phyloP scores from a whole-genome alignment of 2,888 invertebrate species.

The Mallateleia sp. region DNA sequence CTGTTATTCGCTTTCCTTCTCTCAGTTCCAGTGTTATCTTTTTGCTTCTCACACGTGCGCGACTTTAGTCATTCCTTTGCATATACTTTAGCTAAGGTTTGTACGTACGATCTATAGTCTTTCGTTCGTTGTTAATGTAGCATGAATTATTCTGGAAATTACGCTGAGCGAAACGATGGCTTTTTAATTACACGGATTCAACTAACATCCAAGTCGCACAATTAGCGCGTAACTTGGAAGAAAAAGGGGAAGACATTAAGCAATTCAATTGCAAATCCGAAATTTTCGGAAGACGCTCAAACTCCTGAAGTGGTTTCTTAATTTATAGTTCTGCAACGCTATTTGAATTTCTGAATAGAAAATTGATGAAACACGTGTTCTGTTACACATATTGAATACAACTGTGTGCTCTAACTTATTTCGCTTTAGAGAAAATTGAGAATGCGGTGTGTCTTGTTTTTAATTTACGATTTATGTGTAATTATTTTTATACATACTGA shows the following conservation, averaged over 20 bases:
- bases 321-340: slow-evolving; percentile 37
- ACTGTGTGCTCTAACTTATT: slow-evolving; percentile 8
- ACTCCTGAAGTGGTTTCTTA: slow-evolving; percentile 45
- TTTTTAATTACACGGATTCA: slow-evolving; percentile 67
- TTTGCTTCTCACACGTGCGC: slow-evolving; percentile 53
- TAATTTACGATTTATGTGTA: too few species aligned
- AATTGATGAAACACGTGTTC: slow-evolving; percentile 31
- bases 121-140: slow-evolving; percentile 66
- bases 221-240: slow-evolving; percentile 54
- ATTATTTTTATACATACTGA: too few species aligned
- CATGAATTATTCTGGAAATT: slow-evolving; percentile 67
- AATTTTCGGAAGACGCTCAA: slow-evolving; percentile 29
- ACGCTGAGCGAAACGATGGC: slow-evolving; percentile 36
- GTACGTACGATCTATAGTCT: slow-evolving; percentile 54
- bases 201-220: slow-evolving; percentile 41
- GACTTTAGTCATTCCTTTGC: slow-evolving; percentile 52
- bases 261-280: slow-evolving; percentile 10
- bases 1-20: slow-evolving; percentile 67
- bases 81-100: slow-evolving; percentile 57
- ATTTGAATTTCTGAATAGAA: slow-evolving; percentile 37
- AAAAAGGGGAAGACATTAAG: slow-evolving; percentile 37
- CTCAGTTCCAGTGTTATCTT: slow-evolving; percentile 60
- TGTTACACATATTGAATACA: slow-evolving; percentile 27
- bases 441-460: too few species aligned
- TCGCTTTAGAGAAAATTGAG: neutral